A percentile compares a stretch with the other conserved stretches of the same genome.
Conservation (phyloP, 1,140 invertebrate species). For the Sitophilus oryzae region DNA sequence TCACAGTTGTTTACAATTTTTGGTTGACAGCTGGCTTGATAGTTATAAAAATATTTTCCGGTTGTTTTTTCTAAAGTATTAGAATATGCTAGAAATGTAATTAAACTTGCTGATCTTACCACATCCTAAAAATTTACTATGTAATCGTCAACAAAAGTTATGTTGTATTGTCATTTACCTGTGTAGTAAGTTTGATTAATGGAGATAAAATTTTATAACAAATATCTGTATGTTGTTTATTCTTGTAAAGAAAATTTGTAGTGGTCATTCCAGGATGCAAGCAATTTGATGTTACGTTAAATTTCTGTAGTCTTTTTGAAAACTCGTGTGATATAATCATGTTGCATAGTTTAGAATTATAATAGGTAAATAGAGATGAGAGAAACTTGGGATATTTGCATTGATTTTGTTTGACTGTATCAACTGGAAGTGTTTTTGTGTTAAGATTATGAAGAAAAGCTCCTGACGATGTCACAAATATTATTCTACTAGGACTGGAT, state of each 20-base stretch:
- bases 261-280: slow-evolving; percentile 48
- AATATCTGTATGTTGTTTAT: slow-evolving; percentile 3
- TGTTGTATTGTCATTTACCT: slow-evolving; percentile 4
- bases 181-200: slow-evolving; percentile 12
- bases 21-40: slow-evolving; percentile 18
- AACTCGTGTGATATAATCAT: slow-evolving; percentile 36
- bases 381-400: slow-evolving; percentile 12
- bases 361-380: slow-evolving; percentile 28
- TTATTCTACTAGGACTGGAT: slow-evolving; percentile 30
- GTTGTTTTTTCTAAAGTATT: slow-evolving; percentile 38
- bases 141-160: not conserved
- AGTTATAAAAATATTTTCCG: slow-evolving; percentile 42
- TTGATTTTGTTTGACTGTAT: slow-evolving; percentile 10
- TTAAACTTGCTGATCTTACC: slow-evolving; percentile 15
- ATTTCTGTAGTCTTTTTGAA: slow-evolving; percentile 26
- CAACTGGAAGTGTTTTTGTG: slow-evolving; percentile 21
- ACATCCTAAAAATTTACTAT: slow-evolving; percentile 17
- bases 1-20: slow-evolving; percentile 14
- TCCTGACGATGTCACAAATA: slow-evolving; percentile 34
- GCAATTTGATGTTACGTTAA: slow-evolving; percentile 46
- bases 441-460: slow-evolving; percentile 27
- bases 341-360: slow-evolving; percentile 40
- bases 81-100: slow-evolving; percentile 27
- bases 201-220: not conserved
- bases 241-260: slow-evolving; percentile 19